Conservation (phyloP, 1,140 invertebrate species). For the Cydia splendana region DNA sequence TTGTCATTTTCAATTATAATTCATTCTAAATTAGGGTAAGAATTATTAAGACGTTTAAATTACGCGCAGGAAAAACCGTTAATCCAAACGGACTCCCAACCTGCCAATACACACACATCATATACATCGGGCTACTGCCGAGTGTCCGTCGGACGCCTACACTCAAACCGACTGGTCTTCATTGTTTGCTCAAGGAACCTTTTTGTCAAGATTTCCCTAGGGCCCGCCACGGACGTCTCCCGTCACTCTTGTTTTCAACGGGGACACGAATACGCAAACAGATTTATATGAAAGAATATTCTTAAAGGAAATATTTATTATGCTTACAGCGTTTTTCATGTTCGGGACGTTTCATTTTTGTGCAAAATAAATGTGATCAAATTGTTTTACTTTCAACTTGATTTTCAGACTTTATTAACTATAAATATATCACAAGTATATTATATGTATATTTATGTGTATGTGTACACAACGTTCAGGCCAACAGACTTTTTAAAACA, state of each 20-base stretch:
- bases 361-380: background rate
- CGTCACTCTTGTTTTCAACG: conserved; percentile 52
- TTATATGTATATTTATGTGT: too few species aligned
- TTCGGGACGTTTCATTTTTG: background rate
- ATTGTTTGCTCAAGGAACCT: conserved; percentile 66
- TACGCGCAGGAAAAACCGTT: background rate
- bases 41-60: background rate
- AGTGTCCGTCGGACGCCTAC: conserved; percentile 36
- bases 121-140: background rate
- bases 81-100: conserved; percentile 19
- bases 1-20: too few species aligned
- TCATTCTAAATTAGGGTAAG: too few species aligned
- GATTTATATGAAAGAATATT: conserved; percentile 47
- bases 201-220: conserved; percentile 71
- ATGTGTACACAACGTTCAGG: too few species aligned
- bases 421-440: too few species aligned
- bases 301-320: conserved; percentile 48
- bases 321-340: conserved; percentile 31
- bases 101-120: background rate
- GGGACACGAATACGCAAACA: conserved; percentile 50
- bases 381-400: background rate
- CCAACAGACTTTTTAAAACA: too few species aligned
- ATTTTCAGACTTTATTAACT: too few species aligned
- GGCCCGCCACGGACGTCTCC: conserved; percentile 51
- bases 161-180: conserved; percentile 59